Evolutionary conservation across 2,888 invertebrate genomes (phyloP), one percentile per base, ranked within the genome.

Genomic region (Nomada goodeniana): DNA sequence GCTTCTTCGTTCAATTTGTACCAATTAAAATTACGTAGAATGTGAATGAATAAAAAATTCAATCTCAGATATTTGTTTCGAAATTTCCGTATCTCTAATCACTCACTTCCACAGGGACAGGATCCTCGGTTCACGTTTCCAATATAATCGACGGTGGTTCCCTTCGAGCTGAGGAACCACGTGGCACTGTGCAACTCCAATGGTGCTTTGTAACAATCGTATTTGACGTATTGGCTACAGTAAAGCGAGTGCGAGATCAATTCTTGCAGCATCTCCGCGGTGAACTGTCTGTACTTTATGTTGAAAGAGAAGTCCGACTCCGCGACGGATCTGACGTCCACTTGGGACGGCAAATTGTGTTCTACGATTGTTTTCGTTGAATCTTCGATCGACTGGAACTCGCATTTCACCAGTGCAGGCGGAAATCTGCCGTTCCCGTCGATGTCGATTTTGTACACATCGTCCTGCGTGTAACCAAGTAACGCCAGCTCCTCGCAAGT

Each of bases 371-470:
- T 97, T 85, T 98, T 98, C 0, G 97, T 97, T 0, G 96, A 95
- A 91, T 98, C 97, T 80, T 97, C 97, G 89, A 97, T 95, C 59
- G 97, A 97, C 91, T 98, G 98, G 92, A 98, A 98, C 92, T 98
- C 97, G 92, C 98, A 99, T 90, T 98, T 97, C 0, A 98, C 98
- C 90, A 98, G 96, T 0, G 98, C 98, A 0, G 98, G 98, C 3
- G 98, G 98, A 91, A 98, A 97, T 77, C 97, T 96, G 0, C 98
- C 98, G 91, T 98, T 98, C 0, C 98, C 98, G 91, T 99, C 98
- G 72, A 98, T 98, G 91, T 99, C 98, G 89, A 98, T 98, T 63
- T 97, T 96, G 92, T 98, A 98, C 0, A 98, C 98, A 88, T 98
- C 98, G 53, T 98, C 98, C 88, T 97, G 96, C 0, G 97, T 98